Percentiles rank a stretch among this genome's conserved stretches.
These are phyloP conservation scores for Crypturellus tataupa DNA, from an alignment of 2,797 vertebrate genomes.

Conservation along the genomic window DNA sequence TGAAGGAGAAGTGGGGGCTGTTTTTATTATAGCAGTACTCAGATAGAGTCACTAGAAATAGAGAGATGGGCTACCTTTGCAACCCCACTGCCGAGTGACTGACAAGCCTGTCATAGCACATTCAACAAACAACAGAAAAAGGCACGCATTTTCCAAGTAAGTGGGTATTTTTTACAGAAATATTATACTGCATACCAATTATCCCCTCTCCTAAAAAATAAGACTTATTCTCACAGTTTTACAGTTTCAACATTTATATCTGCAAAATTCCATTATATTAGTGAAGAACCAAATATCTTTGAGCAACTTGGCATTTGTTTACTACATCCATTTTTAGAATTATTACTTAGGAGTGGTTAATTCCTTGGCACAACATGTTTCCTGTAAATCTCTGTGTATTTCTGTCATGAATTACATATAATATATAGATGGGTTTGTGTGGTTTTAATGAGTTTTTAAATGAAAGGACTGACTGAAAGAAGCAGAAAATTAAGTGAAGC, in stretches of 20 bases:
- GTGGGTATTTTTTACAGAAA: slow-evolving; percentile 5
- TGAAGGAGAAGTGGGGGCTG: not conserved
- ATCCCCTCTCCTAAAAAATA: not conserved
- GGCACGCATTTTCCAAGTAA: not conserved
- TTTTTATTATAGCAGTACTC: not conserved
- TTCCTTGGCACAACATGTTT: not conserved
- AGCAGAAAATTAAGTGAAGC: not conserved
- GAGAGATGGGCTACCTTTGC: slow-evolving; percentile 21
- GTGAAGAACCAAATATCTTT: not conserved
- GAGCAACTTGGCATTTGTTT: not conserved
- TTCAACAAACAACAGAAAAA: slow-evolving; percentile 30
- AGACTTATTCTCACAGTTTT: not conserved
- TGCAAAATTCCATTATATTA: not conserved
- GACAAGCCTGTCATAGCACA: slow-evolving; percentile 48
- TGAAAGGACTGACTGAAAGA: not conserved
- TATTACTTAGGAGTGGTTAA: not conserved
- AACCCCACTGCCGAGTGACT: slow-evolving; percentile 8
- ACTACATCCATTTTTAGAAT: not conserved
- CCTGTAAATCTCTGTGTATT: not conserved
- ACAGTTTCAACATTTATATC: not conserved
- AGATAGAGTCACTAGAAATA: not conserved
- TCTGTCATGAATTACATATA: not conserved
- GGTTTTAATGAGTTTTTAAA: not conserved
- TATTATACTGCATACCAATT: not conserved
- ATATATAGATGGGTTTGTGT: too few species aligned